phyloP scores from a whole-genome alignment of 1,140 invertebrate genomes.

The Drosophila pectinifera region DNA sequence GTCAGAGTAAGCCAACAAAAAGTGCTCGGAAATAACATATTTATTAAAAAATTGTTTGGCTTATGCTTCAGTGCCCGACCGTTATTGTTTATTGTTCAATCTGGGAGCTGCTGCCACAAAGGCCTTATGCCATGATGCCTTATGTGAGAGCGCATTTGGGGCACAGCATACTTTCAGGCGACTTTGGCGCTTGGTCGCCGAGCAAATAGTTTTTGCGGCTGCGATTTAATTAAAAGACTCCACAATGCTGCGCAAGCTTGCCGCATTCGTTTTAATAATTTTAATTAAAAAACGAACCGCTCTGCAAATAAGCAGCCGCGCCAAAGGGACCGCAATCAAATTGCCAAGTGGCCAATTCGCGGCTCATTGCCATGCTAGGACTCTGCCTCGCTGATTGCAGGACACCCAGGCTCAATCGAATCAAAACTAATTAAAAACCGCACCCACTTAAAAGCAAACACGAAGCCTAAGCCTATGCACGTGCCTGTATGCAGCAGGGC shows the following conservation, averaged over 20 bases:
- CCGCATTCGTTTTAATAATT: constrained; percentile 60
- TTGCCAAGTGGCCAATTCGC: constrained; percentile 47
- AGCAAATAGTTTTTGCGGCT: constrained; percentile 25
- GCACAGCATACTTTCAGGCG: constrained; percentile 41
- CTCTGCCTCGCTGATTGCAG: constrained; percentile 39
- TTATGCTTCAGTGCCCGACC: constrained; percentile 48
- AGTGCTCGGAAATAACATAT: constrained; percentile 55
- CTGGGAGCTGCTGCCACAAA: background rate
- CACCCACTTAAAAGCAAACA: constrained; percentile 28
- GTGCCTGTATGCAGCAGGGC: constrained; percentile 1
- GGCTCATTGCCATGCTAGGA: constrained; percentile 64
- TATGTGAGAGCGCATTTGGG: constrained; percentile 2
- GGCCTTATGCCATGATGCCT: background rate
- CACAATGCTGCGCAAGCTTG: constrained; percentile 20
- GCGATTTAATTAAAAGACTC: constrained; percentile 60
- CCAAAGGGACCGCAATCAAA: constrained; percentile 69
- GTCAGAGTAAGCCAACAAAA: constrained; percentile 9
- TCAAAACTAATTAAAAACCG: constrained; percentile 73
- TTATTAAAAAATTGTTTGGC: constrained; percentile 69
- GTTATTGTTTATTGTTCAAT: constrained; percentile 57
- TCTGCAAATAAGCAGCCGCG: constrained; percentile 45
- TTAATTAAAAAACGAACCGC: constrained; percentile 46
- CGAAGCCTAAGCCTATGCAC: constrained; percentile 12
- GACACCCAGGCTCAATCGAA: constrained; percentile 3
- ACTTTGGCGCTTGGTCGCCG: constrained; percentile 9